Conservation (phyloP, 2,797 vertebrate genomes). For the Artibeus jamaicensis region DNA sequence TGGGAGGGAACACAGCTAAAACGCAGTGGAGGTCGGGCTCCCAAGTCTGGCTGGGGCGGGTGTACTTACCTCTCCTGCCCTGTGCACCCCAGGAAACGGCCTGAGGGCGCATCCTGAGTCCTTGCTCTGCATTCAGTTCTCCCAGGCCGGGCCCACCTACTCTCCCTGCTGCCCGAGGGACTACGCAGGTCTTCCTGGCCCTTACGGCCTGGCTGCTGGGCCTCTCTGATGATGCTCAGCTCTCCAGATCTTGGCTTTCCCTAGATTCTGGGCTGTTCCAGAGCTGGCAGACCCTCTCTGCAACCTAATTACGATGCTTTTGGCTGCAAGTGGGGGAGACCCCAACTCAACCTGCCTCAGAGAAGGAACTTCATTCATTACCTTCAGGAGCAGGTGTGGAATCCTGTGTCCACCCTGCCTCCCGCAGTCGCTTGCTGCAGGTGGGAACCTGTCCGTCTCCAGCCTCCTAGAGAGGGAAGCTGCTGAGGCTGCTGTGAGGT, state of each 20-base stretch:
- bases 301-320: neutral
- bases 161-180: fast-evolving
- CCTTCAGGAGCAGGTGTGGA: neutral
- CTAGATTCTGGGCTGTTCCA: neutral
- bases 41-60: fast-evolving
- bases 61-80: neutral
- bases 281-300: neutral
- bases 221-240: neutral
- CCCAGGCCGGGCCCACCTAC: fast-evolving
- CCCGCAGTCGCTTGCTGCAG: neutral
- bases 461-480: neutral
- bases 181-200: neutral
- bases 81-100: neutral
- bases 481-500: neutral
- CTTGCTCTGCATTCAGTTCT: neutral
- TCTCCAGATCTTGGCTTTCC: neutral
- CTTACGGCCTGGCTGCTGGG: neutral
- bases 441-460: neutral
- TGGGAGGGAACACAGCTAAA: neutral
- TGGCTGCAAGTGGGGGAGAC: neutral
- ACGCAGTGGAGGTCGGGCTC: fast-evolving
- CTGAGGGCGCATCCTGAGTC: fast-evolving
- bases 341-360: neutral
- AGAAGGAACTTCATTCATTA: neutral
- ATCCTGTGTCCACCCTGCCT: neutral